phyloP scores from a whole-genome alignment of 1,140 invertebrate genomes.

The Lethrus apterus region DNA sequence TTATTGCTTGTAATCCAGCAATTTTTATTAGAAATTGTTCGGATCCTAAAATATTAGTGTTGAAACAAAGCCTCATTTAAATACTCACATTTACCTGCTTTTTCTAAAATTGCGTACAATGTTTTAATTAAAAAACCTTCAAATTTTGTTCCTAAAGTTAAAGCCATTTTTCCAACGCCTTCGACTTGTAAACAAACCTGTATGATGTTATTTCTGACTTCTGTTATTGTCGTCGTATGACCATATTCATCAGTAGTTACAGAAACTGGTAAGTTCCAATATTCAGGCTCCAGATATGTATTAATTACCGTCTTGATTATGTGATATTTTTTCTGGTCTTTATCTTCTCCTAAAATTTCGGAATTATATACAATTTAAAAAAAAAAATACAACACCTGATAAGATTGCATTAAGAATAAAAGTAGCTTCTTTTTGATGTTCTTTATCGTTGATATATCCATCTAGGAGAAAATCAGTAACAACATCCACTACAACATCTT shows the following conservation, averaged over 20 bases:
- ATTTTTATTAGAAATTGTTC: slow-evolving; percentile 47
- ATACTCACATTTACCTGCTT: slow-evolving; percentile 47
- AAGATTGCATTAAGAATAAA: slow-evolving; percentile 48
- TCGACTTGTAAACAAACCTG: slow-evolving; percentile 54
- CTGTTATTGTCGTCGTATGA: slow-evolving; percentile 34
- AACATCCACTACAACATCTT: slow-evolving; percentile 45
- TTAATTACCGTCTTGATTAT: slow-evolving; percentile 42
- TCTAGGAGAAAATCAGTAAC: slow-evolving; percentile 53
- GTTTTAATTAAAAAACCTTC: slow-evolving; percentile 52
- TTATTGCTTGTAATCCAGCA: slow-evolving; percentile 48
- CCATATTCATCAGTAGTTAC: slow-evolving; percentile 27
- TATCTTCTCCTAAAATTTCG: slow-evolving; percentile 8
- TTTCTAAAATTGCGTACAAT: slow-evolving; percentile 59
- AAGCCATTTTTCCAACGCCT: slow-evolving; percentile 53
- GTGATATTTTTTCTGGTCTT: slow-evolving; percentile 15
- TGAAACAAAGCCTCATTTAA: too few species aligned
- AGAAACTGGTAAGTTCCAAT: slow-evolving; percentile 51
- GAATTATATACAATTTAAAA: slow-evolving; percentile 12
- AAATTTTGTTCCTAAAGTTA: slow-evolving; percentile 43
- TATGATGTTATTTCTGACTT: slow-evolving; percentile 53
- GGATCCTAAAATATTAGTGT: slow-evolving; percentile 44
- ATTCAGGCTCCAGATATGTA: slow-evolving; percentile 46
- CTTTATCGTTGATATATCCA: slow-evolving; percentile 41
- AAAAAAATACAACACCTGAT: slow-evolving; percentile 41
- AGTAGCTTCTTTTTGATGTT: slow-evolving; percentile 46